A percentile compares a stretch with the other conserved stretches of the same genome.
Conservation (phyloP, 2,113 vertebrate species). For the Heptranchias perlo region DNA sequence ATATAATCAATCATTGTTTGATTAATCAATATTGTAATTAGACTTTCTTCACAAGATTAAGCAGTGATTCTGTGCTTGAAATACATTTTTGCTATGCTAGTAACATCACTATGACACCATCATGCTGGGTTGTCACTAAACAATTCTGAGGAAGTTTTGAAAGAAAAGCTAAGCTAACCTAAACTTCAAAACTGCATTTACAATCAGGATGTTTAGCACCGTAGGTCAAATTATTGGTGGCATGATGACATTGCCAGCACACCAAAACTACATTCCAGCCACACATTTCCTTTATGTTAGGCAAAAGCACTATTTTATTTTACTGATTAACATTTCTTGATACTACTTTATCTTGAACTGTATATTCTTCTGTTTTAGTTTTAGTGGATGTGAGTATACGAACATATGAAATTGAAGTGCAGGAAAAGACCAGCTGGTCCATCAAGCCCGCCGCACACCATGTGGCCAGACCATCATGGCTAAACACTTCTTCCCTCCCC, state of each 20-base stretch:
- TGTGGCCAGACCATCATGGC: no score
- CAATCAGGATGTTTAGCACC: background rate
- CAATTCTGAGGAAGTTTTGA: background rate
- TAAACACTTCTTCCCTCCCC: no score
- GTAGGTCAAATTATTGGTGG: background rate
- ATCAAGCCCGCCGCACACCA: no score
- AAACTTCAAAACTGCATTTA: background rate
- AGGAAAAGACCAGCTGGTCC: no score
- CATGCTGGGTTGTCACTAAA: background rate
- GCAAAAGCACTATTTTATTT: background rate
- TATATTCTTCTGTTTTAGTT: background rate
- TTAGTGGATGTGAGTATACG: background rate
- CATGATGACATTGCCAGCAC: background rate
- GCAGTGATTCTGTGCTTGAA: slow-evolving; percentile 19
- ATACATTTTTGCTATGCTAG: slow-evolving; percentile 13
- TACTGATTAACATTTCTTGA: background rate
- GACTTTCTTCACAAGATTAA: slow-evolving; percentile 35
- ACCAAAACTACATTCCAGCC: background rate
- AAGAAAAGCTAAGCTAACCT: background rate
- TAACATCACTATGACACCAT: background rate
- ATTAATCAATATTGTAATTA: slow-evolving; percentile 38
- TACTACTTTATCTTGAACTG: background rate
- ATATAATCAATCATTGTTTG: slow-evolving; percentile 38
- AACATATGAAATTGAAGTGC: no score
- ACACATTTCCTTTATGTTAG: background rate